Evolutionary conservation across 2,888 invertebrate genomes (phyloP), one percentile per base, ranked within the genome.

Genomic region (Globia sparganii): DNA sequence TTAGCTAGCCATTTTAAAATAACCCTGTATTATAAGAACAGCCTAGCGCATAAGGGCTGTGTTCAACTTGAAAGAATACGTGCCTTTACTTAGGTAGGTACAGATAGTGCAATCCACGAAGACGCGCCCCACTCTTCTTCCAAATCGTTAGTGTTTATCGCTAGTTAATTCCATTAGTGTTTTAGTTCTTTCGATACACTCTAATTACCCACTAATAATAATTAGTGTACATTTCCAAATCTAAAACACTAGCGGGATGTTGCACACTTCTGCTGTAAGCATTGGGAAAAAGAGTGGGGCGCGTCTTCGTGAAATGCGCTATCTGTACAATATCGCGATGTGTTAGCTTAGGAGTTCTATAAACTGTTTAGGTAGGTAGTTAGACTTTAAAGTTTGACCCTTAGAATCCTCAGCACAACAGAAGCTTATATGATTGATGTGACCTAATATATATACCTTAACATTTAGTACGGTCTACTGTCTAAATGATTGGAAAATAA

Each of bases 341-440:
- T 78, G 66, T 84, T 84, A 66, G 34, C 61, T 8, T 53, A 68
- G 58, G 53, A 53, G 67, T 37, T 66, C 31, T 31, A 15, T 58
- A 28, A 65, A 62, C n/a, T 59, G 68, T 69, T 58, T 49, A 83
- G 53, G 37, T 43, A n/a, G n/a, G n/a, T n/a, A n/a, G n/a, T n/a
- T 15, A 43, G 18, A 25, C n/a, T 62, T 31, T 40, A 37, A 37
- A 67, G 53, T 68, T 64, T 6, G 13, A 53, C 70, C 37, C 37
- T 46, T 46, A 34, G 49, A 37, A 70, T 72, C 81, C 87, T 88
- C 85, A 80, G 68, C 81, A 81, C 77, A 87, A 74, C 69, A 65
- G 75, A 68, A 75, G 61, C 65, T 43, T 58, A 62, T 18, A 46
- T 68, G 37, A 72, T 87, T 75, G n/a, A 66, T 84, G 80, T 84